Base-by-base conservation (phyloP, 1,140 invertebrate genomes). In the Episyrphus balteatus region DNA sequence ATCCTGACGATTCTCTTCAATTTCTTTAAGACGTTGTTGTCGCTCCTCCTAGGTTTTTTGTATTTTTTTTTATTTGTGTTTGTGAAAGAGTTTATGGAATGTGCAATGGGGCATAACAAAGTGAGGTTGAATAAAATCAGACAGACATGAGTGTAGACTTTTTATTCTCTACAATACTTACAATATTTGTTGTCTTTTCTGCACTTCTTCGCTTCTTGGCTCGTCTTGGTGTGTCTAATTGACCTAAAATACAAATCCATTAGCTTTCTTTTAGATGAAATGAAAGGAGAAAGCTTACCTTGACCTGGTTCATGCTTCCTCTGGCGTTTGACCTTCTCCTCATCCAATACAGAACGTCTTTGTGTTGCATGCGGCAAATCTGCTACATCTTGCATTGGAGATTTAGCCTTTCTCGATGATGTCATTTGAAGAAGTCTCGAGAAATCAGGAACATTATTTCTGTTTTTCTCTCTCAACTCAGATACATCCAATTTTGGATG, bases 1-100 rank as follows among this genome's bases (percentile, higher is more conserved):
- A 45, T 84, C 81, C 37, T 66, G 67, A 37, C 81, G 75, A 74
- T 83, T 82, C 46, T 71, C 70, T 62, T 77, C 79, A 46, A 84
- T 81, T 53, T 86, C 82, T 65, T 79, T 73, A 45, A 80, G 69
- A 55, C 77, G 73, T 67, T 76, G 75, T 66, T 76, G 76, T 51
- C 79, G 73, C 68, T 83, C 79, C 69, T 78, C 79, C 80, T 82
- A 44, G n/a, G 33, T 32, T 44, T 30, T 26, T 13, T 12, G 2
- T 38, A 5, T 38, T 5, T n/a, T 17, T n/a, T 14, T 38, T 38
- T 38, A 5, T 17, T 14, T 38, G 17, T 17, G 10, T 3, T 14
- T n/a, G 3, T 14, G 36, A 38, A 38, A 14, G 36, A n/a, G 33
- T 34, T 38, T 38, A n/a, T 26, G 8, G 3, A 26, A 26, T 3